Base-by-base conservation (phyloP, 2,888 invertebrate genomes). In the Lottia scabra region DNA sequence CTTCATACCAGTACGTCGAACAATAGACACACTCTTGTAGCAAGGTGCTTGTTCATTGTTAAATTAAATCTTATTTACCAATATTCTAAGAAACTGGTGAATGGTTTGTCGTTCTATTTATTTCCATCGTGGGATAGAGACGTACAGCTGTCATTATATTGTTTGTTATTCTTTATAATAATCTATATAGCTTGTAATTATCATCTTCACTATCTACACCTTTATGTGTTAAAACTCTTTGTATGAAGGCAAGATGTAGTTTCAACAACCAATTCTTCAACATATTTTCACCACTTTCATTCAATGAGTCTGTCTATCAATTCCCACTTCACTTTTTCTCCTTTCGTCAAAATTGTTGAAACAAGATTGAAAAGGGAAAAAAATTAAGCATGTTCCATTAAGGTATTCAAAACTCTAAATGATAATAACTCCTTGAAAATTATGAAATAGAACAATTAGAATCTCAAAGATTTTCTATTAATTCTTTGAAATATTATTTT, bases 31-130 rank as follows among this genome's bases (percentile, higher is more conserved):
- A n/a, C 56, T 56, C 56, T 56, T 56, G 56, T 23, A 56, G 56
- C 56, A 56, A 56, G 56, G 56, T 56, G 56, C 56, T 56, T 6
- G 19, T 56, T 56, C 56, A 56, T 56, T 56, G 56, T 56, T 23
- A 56, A 56, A 56, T 56, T 56, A 56, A 56, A 23, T 56, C 56
- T 56, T 56, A 56, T 56, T 56, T 56, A 56, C 56, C 56, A 56
- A 56, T 56, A 56, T 56, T 56, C 56, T n/a, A 13, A 23, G 56
- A 19, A 16, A 56, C n/a, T 23, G n/a, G 56, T 56, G 56, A 56
- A 56, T 56, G 19, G 56, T 16, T 38, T 56, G 56, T 56, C 23
- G 23, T 23, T 23, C 19, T 56, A 56, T 56, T 56, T 56, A 56
- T 56, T 23, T 56, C 56, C 56, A 56, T 19, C 56, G 56, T 56